A percentile compares a stretch with the other conserved stretches of the same genome.
phyloP scores from a whole-genome alignment of 2,797 vertebrate species.

The Coregonus suidteri region DNA sequence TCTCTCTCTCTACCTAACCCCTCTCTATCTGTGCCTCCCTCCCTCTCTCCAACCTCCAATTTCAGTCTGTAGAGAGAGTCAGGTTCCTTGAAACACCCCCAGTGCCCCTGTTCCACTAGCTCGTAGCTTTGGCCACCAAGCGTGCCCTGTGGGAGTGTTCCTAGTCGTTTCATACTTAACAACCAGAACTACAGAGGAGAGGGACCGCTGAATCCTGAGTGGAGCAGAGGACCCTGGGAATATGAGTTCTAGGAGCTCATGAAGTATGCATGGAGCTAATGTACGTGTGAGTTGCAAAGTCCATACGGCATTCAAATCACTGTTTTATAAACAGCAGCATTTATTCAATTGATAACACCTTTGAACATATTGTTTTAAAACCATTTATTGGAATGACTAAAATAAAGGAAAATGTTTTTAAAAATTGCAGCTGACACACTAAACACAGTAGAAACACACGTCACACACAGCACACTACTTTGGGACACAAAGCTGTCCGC shows the following conservation, averaged over 20 bases:
- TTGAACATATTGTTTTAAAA: background rate
- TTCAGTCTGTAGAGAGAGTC: background rate
- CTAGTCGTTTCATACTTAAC: background rate
- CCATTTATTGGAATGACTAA: background rate
- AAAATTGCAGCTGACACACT: background rate
- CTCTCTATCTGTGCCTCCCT: conserved; percentile 1
- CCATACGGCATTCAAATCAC: background rate
- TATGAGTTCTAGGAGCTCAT: background rate
- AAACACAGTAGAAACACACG: background rate
- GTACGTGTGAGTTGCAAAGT: background rate
- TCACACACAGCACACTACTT: background rate
- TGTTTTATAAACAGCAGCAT: background rate
- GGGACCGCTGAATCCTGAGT: background rate
- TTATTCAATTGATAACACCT: background rate
- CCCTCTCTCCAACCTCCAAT: background rate
- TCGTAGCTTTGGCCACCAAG: background rate
- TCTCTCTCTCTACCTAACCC: background rate
- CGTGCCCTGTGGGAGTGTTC: background rate
- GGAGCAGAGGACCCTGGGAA: conserved; percentile 7
- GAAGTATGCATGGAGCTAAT: background rate
- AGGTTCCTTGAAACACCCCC: background rate
- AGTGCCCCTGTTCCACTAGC: background rate
- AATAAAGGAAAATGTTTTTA: background rate
- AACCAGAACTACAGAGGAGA: background rate
- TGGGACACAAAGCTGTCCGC: background rate